Evolutionary conservation across 2,113 vertebrate genomes (phyloP).

Genomic region (Actenoides lindsayi): DNA sequence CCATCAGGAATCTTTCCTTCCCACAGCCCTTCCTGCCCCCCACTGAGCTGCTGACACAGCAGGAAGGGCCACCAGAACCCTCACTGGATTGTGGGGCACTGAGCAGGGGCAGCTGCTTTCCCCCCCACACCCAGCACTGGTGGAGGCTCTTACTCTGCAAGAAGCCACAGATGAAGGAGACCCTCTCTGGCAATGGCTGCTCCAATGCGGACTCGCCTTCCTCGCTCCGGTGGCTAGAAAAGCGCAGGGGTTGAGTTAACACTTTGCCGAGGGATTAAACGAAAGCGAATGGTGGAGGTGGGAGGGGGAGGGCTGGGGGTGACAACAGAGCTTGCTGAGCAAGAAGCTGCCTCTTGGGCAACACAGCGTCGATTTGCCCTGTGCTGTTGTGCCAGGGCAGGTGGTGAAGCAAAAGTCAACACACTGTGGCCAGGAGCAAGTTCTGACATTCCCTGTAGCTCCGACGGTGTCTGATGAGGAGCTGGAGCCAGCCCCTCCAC

Average conservation of each 20-base stretch:
- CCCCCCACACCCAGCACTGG: not conserved
- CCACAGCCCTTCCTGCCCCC: not conserved
- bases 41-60: rapidly evolving
- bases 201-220: conserved; percentile 53
- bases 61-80: too few relatives aligned
- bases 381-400: not conserved
- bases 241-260: rapidly evolving
- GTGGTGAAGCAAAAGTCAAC: not conserved
- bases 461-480: not conserved
- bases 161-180: conserved; percentile 78
- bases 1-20: not conserved
- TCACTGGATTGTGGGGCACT: not conserved
- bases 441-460: not conserved
- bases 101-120: not conserved
- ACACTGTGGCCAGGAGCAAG: rapidly evolving
- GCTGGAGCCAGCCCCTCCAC: not conserved
- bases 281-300: too few relatives aligned
- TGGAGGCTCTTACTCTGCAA: conserved; percentile 81
- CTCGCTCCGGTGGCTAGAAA: conserved; percentile 78
- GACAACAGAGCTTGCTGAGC: rapidly evolving
- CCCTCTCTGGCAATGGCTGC: conserved; percentile 68
- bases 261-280: not conserved
- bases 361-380: rapidly evolving
- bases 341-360: not conserved
- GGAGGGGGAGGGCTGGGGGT: too few relatives aligned